A percentile compares a stretch with the other conserved stretches of the same genome.
These are phyloP conservation scores for Acanthaster planci DNA, from an alignment of 35 echinoderm and acorn worm species.

Conservation along the genomic window DNA sequence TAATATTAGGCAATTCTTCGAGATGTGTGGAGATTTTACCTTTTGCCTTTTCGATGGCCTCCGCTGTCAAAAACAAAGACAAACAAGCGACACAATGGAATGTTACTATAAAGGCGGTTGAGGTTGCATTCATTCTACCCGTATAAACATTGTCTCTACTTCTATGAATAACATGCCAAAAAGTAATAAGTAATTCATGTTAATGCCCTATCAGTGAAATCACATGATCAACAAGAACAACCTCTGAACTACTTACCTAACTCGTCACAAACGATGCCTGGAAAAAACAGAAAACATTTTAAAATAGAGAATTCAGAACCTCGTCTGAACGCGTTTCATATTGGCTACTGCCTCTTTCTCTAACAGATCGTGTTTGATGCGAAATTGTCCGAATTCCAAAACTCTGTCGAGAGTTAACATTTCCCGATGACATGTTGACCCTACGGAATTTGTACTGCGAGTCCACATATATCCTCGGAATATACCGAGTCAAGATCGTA, in stretches of 20 bases:
- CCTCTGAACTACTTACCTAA: background rate
- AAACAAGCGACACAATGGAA: background rate
- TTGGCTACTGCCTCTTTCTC: no score
- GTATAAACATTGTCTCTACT: background rate
- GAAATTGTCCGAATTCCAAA: no score
- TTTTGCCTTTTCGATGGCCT: slow-evolving; percentile 8
- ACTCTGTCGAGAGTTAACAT: no score
- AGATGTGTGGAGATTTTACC: no score
- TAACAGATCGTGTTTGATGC: no score
- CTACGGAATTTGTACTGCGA: no score
- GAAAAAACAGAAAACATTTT: background rate
- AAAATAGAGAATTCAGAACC: background rate
- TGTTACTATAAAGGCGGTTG: background rate
- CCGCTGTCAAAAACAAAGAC: background rate
- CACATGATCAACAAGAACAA: background rate
- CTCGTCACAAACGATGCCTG: background rate
- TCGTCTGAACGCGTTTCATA: background rate
- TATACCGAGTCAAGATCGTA: no score
- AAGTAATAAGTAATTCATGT: background rate
- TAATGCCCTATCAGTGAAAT: background rate
- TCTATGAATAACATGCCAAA: no score
- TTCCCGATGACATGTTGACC: no score
- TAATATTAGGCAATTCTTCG: no score
- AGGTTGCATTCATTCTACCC: background rate
- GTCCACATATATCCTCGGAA: no score